Base-by-base conservation (phyloP, 1,140 invertebrate species). In the Drosophila pseudoobscura region DNA sequence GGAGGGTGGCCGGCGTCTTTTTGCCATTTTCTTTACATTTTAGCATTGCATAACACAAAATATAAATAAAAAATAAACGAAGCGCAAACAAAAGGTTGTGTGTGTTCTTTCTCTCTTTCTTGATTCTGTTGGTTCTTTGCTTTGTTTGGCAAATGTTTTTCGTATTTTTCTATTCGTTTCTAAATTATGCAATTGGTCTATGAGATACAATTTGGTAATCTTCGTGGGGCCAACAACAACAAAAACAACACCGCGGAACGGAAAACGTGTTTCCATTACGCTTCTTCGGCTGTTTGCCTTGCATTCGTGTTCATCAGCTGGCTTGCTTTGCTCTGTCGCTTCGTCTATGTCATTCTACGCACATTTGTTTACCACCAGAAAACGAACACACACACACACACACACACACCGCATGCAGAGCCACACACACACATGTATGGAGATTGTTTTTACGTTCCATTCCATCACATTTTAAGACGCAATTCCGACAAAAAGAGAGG, bases 311-410 rank as follows among this genome's bases (percentile, higher is more conserved):
- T 83, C 66, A 83, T 84, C 80, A 70, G n/a, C 20, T 44, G 52
- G 57, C 62, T 58, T 26, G 79, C 75, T 72, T n/a, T 75, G 65
- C 71, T 26, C 6, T 39, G 29, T 51, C 50, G 31, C 50, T 61
- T 50, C 39, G 26, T 54, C 35, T 58, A 52, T 44, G 51, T 22
- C 82, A 85, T 85, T 85, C 77, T 59, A 85, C 80, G 80, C 77
- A 68, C 56, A 85, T 85, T 85, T 85, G 80, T 85, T 85, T 85
- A 85, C 82, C 56, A 85, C 80, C 79, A 80, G 49, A 55, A 58
- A 51, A 52, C n/a, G 2, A n/a, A 71, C 70, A 61, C 47, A 47
- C 50, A 55, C 54, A 64, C 45, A n/a, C n/a, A 62, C 26, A 50
- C 61, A n/a, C 51, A 39, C 51, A 63, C 60, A 20, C 20, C 4